Evolutionary conservation across 2,113 vertebrate species (phyloP).

Genomic region (Gasterosteus nipponicus): DNA sequence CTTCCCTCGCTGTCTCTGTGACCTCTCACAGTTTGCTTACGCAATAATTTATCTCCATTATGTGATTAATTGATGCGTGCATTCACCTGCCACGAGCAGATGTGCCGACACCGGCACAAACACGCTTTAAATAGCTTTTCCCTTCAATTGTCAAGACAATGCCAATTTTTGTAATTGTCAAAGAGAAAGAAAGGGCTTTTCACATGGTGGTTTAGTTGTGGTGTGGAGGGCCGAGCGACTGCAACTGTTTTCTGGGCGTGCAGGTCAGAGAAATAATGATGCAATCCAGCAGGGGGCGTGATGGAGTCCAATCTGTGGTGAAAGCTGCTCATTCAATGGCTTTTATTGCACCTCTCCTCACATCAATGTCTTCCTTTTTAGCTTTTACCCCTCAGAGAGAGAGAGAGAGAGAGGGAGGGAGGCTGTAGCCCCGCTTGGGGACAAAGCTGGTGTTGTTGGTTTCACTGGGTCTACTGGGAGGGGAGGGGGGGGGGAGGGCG

Average conservation of each 20-base stretch:
- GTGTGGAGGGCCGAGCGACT: no score
- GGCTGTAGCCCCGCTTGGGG: conserved; percentile 1
- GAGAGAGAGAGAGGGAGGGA: conserved; percentile 1
- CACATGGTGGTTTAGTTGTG: no score
- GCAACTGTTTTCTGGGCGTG: neutral
- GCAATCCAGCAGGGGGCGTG: neutral
- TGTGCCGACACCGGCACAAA: no score
- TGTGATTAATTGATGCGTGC: neutral
- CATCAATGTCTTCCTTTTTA: neutral
- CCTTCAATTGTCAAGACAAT: no score
- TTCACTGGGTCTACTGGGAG: conserved; percentile 46
- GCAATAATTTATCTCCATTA: neutral
- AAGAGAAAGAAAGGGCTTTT: no score
- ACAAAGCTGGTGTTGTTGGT: conserved; percentile 62
- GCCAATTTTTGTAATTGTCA: no score
- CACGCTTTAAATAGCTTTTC: no score
- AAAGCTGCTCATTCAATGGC: neutral
- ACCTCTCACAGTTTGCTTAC: neutral
- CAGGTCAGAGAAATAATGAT: neutral
- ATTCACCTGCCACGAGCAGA: no score
- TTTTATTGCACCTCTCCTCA: neutral
- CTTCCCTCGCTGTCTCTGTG: neutral
- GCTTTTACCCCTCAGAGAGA: neutral
- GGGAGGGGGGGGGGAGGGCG: conserved; percentile 7
- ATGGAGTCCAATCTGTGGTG: neutral